phyloP scores from a whole-genome alignment of 1,140 invertebrate genomes.

The Tetramorium simillimum region DNA sequence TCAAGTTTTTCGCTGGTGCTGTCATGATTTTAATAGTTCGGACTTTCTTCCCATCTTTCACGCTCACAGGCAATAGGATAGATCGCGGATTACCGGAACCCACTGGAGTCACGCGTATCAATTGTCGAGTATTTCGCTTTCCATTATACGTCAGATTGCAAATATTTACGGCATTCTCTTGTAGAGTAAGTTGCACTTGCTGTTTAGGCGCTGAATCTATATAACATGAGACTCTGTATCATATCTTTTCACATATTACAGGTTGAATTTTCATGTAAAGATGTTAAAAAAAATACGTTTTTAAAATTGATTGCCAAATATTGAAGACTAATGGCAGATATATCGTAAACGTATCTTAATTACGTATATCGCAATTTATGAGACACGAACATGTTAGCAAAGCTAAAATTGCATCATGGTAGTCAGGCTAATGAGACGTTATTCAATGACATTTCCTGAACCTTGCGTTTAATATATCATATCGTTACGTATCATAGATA shows the following conservation, averaged over 20 bases:
- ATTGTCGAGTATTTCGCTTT: slow-evolving; percentile 79
- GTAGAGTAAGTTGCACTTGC: slow-evolving; percentile 45
- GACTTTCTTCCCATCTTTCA: slow-evolving; percentile 89
- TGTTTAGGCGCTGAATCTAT: slow-evolving; percentile 53
- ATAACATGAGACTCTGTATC: not conserved
- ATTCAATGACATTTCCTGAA: not conserved
- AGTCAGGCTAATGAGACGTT: not conserved
- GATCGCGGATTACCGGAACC: slow-evolving; percentile 87
- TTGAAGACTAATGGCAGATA: not conserved
- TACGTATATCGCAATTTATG: not conserved
- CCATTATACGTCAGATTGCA: slow-evolving; percentile 74
- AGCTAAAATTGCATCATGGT: not conserved
- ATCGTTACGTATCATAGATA: not conserved
- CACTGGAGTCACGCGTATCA: slow-evolving; percentile 82
- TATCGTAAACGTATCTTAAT: not conserved
- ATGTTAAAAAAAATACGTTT: not conserved
- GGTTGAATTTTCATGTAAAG: not conserved
- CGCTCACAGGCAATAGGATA: slow-evolving; percentile 89
- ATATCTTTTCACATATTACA: not conserved
- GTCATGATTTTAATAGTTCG: slow-evolving; percentile 91
- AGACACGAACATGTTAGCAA: not conserved
- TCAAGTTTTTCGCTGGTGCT: slow-evolving; percentile 83
- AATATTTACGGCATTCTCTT: slow-evolving; percentile 73
- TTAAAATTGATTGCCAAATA: not conserved
- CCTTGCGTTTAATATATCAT: not conserved